Percentiles rank a stretch among this genome's conserved stretches.
Evolutionary conservation across 2,797 vertebrate genomes (phyloP).

Genomic region (Chelmon rostratus): DNA sequence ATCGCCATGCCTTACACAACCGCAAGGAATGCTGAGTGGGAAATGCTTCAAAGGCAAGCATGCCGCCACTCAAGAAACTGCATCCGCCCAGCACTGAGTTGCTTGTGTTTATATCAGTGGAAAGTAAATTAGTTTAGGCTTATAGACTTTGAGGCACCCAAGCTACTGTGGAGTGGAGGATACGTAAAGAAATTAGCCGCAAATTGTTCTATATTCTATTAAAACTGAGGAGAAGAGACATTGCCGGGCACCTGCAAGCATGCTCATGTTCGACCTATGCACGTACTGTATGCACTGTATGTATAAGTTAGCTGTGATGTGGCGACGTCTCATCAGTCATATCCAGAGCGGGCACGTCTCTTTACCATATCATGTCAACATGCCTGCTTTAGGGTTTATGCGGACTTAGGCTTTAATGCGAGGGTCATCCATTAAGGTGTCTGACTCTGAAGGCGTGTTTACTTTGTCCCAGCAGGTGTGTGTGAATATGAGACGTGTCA

Average conservation of each 20-base stretch:
- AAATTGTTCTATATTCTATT: too few relatives aligned
- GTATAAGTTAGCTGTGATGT: constrained; percentile 47
- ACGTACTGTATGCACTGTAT: constrained; percentile 32
- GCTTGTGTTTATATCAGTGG: constrained; percentile 59
- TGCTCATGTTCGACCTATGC: constrained; percentile 33
- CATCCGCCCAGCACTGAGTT: constrained; percentile 69
- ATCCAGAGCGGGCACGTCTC: constrained; percentile 54
- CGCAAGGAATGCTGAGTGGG: constrained; percentile 84
- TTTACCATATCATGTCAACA: constrained; percentile 64
- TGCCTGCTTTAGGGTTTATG: constrained; percentile 66
- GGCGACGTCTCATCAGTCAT: constrained; percentile 54
- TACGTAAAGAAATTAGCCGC: neutral
- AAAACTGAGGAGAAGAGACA: neutral
- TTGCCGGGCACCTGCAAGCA: neutral
- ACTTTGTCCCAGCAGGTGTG: constrained; percentile 80
- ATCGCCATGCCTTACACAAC: constrained; percentile 79
- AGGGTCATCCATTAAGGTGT: constrained; percentile 82
- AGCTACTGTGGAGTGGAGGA: constrained; percentile 16
- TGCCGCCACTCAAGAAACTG: constrained; percentile 65
- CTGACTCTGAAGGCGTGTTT: constrained; percentile 79
- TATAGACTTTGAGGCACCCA: constrained; percentile 50
- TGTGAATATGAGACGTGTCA: constrained; percentile 82
- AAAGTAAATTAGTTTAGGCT: constrained; percentile 55
- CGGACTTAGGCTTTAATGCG: constrained; percentile 67
- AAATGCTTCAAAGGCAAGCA: constrained; percentile 80